These are phyloP conservation scores for Agrochola lychnidis DNA, from an alignment of 2,888 invertebrate genomes.

Conservation along the genomic window DNA sequence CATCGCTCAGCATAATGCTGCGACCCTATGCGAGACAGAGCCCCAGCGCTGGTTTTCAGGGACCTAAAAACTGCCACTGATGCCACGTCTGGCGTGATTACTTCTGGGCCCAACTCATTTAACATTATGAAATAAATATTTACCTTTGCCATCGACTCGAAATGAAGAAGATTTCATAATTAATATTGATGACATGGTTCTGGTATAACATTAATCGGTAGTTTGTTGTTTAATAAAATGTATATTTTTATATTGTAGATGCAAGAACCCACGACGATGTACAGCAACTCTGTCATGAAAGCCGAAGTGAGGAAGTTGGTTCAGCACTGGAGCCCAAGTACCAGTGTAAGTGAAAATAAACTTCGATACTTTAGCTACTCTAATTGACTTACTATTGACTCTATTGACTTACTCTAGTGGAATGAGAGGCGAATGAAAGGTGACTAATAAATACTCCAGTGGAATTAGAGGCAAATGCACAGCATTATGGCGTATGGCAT, in stretches of 20 bases:
- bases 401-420: no score
- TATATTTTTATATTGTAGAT: neutral
- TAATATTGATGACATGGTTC: neutral
- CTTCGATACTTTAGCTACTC: neutral
- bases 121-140: neutral
- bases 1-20: no score
- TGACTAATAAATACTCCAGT: no score
- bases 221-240: neutral
- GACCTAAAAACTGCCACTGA: no score
- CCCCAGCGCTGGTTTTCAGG: no score
- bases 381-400: no score
- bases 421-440: no score
- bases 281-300: neutral
- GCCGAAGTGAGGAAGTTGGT: neutral
- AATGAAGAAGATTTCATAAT: neutral
- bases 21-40: no score
- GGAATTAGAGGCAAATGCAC: no score
- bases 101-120: neutral
- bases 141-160: neutral
- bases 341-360: neutral
- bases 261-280: slow-evolving; percentile 6
- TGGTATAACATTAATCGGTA: neutral
- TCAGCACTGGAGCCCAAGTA: neutral
- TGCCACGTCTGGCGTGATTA: neutral
- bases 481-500: no score